Evolutionary conservation across 1,140 invertebrate genomes (phyloP), one percentile per base, ranked within the genome.

Genomic region (Drosophila melanica): DNA sequence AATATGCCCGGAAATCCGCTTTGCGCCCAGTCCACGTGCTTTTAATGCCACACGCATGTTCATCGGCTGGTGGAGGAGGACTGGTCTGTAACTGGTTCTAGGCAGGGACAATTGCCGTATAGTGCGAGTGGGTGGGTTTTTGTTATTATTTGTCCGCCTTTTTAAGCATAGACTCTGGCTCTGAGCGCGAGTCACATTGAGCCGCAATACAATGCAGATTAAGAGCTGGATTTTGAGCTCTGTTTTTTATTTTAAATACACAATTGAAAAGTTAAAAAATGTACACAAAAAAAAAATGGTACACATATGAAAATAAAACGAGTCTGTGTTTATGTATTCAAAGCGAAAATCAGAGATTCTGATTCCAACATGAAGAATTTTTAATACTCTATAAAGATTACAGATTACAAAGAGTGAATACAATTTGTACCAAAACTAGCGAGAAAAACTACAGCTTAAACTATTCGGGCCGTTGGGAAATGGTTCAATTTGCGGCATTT

Each of bases 181-280:
- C 53, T 27, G 57, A 12, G 57, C 37, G 55, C 48, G 70, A 68
- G 47, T 74, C 65, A 41, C 71, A 74, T 74, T 69, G 75, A 78
- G 72, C 75, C 60, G 54, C 75, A 78, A 78, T 75, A 78, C 72
- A 78, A 78, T 78, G 72, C 60, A 75, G 75, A 78, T 78, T 78
- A 78, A 78, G 67, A 75, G 72, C 51, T 39, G 44, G 64, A 57
- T 65, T 64, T 65, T 69, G 58, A 44, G 9, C 18, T 41, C 14
- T 39, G 37, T 44, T 55, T 74, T 63, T 20, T 50, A 35, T 35
- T 64, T 59, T 65, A 65, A 44, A 70, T 66, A 50, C 66, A 69
- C 51, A 63, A 76, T 57, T 69, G 53, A 75, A 77, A 77, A 77
- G 59, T 50, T 69, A 54, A 77, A 77, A 60, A 67, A 65, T 66